Evolutionary conservation across 2,113 vertebrate species (phyloP).

Genomic region (Alethe castanea): DNA sequence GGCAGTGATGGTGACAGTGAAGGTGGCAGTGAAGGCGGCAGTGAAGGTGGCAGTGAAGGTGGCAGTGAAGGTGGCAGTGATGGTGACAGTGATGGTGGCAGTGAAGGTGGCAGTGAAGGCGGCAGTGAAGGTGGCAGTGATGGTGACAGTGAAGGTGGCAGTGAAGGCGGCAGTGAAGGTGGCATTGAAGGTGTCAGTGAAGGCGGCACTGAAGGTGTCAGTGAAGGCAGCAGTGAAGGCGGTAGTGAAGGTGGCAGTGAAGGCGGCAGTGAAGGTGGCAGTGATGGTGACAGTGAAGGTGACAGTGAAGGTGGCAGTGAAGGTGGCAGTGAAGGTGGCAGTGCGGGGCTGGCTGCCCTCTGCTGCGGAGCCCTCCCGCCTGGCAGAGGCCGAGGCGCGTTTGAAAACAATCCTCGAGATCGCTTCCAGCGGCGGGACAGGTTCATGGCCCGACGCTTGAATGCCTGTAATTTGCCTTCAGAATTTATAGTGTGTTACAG

Average conservation of each 20-base stretch:
- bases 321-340: too few relatives aligned
- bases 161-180: too few relatives aligned
- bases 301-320: fast-evolving
- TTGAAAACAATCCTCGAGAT: neutral
- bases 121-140: fast-evolving
- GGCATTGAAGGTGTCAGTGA: too few relatives aligned
- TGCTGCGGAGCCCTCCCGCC: neutral
- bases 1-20: too few relatives aligned
- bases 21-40: too few relatives aligned
- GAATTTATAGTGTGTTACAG: fast-evolving
- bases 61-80: neutral
- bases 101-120: fast-evolving
- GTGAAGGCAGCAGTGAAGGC: fast-evolving
- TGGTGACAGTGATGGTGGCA: neutral
- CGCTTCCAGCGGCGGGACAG: neutral
- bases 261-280: too few relatives aligned
- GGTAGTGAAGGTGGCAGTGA: fast-evolving
- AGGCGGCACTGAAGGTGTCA: neutral
- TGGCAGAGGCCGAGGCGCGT: neutral
- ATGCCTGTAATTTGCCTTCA: neutral
- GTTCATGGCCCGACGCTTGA: neutral
- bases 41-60: too few relatives aligned
- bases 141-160: fast-evolving
- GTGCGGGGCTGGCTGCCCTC: neutral
- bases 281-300: neutral